Base-by-base conservation (phyloP, 2,797 vertebrate genomes). In the Molossus molossus region DNA sequence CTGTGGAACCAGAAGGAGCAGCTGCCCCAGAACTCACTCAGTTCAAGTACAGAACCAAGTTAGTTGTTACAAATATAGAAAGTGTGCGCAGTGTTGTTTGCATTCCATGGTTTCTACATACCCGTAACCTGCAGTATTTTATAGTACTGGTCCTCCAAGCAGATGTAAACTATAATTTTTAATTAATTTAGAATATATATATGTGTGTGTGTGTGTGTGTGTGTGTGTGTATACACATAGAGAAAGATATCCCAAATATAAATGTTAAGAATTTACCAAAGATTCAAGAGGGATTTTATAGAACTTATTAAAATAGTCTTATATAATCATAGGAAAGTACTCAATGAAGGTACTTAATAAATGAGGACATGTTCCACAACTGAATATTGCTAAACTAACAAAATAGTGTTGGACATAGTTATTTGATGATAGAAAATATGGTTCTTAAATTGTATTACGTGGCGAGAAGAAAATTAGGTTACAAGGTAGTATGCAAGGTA, bases 261-360 rank as follows among this genome's bases (percentile, higher is more conserved):
- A 87, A 89, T 37, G 33, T 89, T 18, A 62, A 79, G 12, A 65
- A 50, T 93, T 86, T 62, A 81, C 11, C 29, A 70, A 85, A 69
- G 20, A 90, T 64, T 55, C 64, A 37, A 33, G 27, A 45, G 9
- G 2, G 9, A 17, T 25, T 40, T 79, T 67, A 55, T 1, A 62
- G 14, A 48, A 17, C 21, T 79, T 72, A 70, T 45, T 91, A 40
- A 83, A 72, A 69, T 21, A 64, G 57, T 82, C 5, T 40, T 50
- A 23, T 33, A 23, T 18, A 15, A 14, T 58, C 15, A 58, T 7
- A 73, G 8, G 2, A 3, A 84, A 50, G 69, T 67, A 69, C 45
- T 81, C 62, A 64, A 21, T 70, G 2, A 3, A 84, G 40, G 69
- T 67, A 69, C 45, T 81, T 67, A 64, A 21, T 70, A 76, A 70